These are phyloP conservation scores for Caenorhabditis briggsae DNA, from an alignment of 1,140 invertebrate genomes.

Conservation along the genomic window DNA sequence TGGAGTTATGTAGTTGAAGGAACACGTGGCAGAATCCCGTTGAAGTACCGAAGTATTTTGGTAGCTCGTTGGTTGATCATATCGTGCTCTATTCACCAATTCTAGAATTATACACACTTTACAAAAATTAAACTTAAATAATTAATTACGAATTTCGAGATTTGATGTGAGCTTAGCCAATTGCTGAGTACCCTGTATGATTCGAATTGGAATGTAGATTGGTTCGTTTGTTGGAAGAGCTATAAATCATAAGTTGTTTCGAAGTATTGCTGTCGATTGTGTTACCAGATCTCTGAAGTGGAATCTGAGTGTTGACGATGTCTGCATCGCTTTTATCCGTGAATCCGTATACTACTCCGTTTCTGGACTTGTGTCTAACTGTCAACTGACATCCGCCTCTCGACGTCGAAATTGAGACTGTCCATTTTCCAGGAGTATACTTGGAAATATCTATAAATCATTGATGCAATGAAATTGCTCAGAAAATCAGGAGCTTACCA, in stretches of 20 bases:
- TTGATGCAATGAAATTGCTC: neutral
- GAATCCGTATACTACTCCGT: neutral
- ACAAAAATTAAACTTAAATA: neutral
- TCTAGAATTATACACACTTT: neutral
- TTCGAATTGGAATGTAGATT: slow-evolving; percentile 7
- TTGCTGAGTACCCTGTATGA: neutral
- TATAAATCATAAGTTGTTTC: neutral
- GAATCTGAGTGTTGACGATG: neutral
- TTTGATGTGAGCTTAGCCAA: neutral
- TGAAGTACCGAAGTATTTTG: neutral
- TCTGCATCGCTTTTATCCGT: neutral
- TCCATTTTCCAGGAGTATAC: neutral
- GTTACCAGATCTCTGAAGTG: neutral
- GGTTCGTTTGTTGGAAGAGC: neutral
- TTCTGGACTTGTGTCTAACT: neutral
- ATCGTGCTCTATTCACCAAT: neutral
- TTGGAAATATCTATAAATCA: neutral
- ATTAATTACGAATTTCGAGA: slow-evolving; percentile 3
- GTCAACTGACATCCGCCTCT: neutral
- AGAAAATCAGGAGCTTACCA: neutral
- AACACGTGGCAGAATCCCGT: neutral
- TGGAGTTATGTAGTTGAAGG: neutral
- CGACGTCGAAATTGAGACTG: neutral
- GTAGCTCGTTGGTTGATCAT: neutral
- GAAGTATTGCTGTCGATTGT: neutral